Percentiles rank a stretch among this genome's conserved stretches.
phyloP scores from a whole-genome alignment of 1,140 invertebrate species.

The Neelides sp. region DNA sequence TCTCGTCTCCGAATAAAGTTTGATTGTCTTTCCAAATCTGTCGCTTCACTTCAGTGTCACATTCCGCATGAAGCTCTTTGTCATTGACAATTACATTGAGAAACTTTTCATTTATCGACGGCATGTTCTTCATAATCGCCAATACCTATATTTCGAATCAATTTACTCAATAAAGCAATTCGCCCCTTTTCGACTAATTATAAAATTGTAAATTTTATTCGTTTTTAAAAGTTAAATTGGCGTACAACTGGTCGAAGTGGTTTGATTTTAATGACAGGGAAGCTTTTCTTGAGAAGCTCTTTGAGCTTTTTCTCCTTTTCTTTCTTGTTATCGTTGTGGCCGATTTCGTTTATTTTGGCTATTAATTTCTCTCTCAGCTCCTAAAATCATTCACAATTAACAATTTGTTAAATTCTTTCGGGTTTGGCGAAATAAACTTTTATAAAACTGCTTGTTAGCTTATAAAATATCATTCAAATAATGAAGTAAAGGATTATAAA shows the following conservation, averaged over 20 bases:
- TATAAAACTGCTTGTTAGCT: conserved; percentile 9
- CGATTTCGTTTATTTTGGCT: conserved; percentile 74
- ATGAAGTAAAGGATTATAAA: background rate
- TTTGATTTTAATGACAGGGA: conserved; percentile 80
- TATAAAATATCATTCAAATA: background rate
- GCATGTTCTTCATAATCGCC: conserved; percentile 82
- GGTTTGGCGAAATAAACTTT: conserved; percentile 13
- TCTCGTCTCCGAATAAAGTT: conserved; percentile 90
- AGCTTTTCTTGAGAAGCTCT: conserved; percentile 81
- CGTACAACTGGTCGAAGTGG: conserved; percentile 79
- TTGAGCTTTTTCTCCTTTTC: conserved; percentile 77
- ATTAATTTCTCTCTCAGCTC: conserved; percentile 81
- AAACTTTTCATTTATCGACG: conserved; percentile 68
- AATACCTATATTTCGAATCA: conserved; percentile 40
- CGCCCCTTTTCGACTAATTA: too few species aligned
- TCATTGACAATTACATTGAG: conserved; percentile 50
- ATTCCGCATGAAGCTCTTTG: conserved; percentile 82
- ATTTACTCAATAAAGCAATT: too few species aligned
- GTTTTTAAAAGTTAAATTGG: conserved; percentile 1
- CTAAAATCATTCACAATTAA: conserved; percentile 33
- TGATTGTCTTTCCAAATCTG: conserved; percentile 98
- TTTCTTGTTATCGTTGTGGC: conserved; percentile 51
- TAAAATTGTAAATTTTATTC: background rate
- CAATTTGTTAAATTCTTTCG: too few species aligned
- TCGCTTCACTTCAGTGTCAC: conserved; percentile 89